Evolutionary conservation across 1,140 invertebrate species (phyloP).

Genomic region (Drosophila biarmipes): DNA sequence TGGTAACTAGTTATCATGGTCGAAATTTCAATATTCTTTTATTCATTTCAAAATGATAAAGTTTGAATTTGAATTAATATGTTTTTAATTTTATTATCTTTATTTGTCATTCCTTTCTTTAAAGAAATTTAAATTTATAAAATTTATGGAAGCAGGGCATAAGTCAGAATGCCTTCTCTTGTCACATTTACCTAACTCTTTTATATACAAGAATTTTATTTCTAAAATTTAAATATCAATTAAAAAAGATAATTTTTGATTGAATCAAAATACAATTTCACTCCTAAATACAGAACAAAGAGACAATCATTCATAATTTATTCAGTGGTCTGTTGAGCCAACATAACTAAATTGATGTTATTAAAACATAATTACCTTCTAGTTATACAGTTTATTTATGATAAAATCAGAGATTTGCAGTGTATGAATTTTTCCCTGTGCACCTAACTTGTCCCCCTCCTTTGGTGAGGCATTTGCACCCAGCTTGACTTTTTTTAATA

Average conservation of each 20-base stretch:
- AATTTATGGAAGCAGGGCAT: too few species aligned
- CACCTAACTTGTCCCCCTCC: conserved; percentile 15
- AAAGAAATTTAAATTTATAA: too few species aligned
- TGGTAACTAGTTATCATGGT: too few species aligned
- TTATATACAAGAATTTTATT: not conserved
- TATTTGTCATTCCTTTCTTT: too few species aligned
- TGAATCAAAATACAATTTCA: not conserved
- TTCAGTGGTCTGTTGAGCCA: not conserved
- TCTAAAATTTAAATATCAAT: not conserved
- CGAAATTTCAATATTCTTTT: too few species aligned
- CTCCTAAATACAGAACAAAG: not conserved
- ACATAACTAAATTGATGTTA: not conserved
- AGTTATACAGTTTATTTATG: not conserved
- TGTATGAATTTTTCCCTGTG: not conserved
- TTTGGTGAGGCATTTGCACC: conserved; percentile 65
- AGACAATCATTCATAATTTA: not conserved
- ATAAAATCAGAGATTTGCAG: not conserved
- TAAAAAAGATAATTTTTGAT: not conserved
- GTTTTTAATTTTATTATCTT: too few species aligned
- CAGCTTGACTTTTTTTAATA: conserved; percentile 82
- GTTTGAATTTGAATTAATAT: too few species aligned
- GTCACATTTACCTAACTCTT: too few species aligned
- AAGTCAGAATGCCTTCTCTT: too few species aligned
- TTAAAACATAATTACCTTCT: not conserved
- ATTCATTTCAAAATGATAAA: too few species aligned